Percentiles rank a stretch among this genome's conserved stretches.
Conservation (phyloP, 2,113 vertebrate genomes). For the Nothoprocta perdicaria region DNA sequence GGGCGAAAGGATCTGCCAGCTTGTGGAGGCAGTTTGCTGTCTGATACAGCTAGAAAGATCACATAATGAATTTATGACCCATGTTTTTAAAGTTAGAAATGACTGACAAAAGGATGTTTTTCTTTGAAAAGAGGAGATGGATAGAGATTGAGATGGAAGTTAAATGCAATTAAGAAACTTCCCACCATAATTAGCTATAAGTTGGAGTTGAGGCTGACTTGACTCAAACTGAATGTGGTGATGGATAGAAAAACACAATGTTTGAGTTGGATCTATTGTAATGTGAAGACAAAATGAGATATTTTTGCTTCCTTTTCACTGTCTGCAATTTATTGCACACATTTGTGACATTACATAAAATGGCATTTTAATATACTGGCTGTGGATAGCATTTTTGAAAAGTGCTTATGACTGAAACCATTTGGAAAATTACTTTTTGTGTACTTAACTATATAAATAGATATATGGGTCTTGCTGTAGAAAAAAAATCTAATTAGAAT, state of each 20-base stretch:
- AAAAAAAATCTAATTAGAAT: not conserved
- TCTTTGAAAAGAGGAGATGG: not conserved
- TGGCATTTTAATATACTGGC: not conserved
- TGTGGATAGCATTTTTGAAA: not conserved
- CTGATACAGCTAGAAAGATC: not conserved
- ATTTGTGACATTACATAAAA: not conserved
- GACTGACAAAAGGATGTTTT: not conserved
- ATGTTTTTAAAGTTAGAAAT: not conserved
- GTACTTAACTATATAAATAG: not conserved
- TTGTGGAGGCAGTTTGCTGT: not conserved
- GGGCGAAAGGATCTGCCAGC: not conserved
- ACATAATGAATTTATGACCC: not conserved
- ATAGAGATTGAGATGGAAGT: not conserved
- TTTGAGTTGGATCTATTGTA: not conserved
- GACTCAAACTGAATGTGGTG: not conserved
- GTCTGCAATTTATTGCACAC: not conserved
- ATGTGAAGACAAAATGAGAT: not conserved
- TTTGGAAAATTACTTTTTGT: constrained; percentile 16
- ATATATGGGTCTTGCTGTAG: not conserved
- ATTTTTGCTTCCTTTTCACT: not conserved
- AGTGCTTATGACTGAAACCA: not conserved
- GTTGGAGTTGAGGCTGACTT: not conserved
- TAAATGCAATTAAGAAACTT: constrained; percentile 8
- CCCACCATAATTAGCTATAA: not conserved
- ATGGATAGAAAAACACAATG: not conserved